Evolutionary conservation across 2,113 vertebrate genomes (phyloP), one percentile per base, ranked within the genome.

Genomic region (Myotis yumanensis): DNA sequence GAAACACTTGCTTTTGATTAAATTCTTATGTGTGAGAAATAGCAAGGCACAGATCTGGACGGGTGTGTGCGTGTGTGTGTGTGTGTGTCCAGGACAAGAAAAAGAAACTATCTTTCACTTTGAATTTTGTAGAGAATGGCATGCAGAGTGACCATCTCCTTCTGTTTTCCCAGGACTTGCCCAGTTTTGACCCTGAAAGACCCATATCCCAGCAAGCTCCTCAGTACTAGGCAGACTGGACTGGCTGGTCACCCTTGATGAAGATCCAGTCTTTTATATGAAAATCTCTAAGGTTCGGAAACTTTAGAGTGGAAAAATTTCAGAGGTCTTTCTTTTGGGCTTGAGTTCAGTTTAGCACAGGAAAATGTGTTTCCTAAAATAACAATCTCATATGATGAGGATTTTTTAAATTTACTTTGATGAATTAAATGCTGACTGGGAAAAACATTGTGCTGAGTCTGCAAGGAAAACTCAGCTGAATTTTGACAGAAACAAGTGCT

Each of bases 281-380:
- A 51, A 89, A 86, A 51, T 25, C 11, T 81, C 71, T 82, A 59
- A 48, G 11, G 37, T n/a, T 22, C n/a, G n/a, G 57, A 82, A 77
- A 68, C 52, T 20, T 66, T 4, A 25, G 1, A 17, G 5, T 82
- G 28, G 88, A 77, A 64, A 66, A 46, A 23, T 69, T 54, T 82
- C 69, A 80, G 48, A 43, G 23, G 25, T 48, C 8, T 37, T 89
- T 30, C 68, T 83, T 25, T 25, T 71, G 62, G 69, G 22, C 59
- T 40, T 35, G 16, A 25, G 3, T 52, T 85, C 79, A 81, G 30
- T 85, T 57, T 69, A 85, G 23, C 7, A 57, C 18, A 76, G 37
- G 40, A 69, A 91, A 91, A 71, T 64, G 23, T 76, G 11, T 59
- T 81, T 91, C 28, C 76, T 86, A 77, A 86, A 92, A 81, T 64